These are phyloP conservation scores for Chrysolina oricalcia DNA, from an alignment of 2,888 invertebrate genomes.

Conservation along the genomic window DNA sequence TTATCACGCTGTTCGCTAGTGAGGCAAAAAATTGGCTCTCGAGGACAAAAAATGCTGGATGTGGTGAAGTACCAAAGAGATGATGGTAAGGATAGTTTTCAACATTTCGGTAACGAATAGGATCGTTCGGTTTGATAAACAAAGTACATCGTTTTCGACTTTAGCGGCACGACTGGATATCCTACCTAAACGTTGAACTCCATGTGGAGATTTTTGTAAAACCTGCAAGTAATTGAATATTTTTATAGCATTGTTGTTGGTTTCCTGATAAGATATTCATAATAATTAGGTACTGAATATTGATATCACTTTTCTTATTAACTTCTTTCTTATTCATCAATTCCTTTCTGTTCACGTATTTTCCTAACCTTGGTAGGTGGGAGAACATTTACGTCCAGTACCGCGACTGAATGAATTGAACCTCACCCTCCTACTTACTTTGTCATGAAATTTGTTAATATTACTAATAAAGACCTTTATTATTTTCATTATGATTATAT, in stretches of 20 bases:
- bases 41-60: not conserved
- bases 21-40: not conserved
- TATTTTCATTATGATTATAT: not conserved
- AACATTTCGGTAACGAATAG: not conserved
- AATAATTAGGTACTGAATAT: not conserved
- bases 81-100: not conserved
- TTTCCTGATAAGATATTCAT: not conserved
- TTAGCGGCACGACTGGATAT: not conserved
- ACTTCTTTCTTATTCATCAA: not conserved
- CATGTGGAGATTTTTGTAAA: not conserved
- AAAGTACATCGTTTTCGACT: not conserved
- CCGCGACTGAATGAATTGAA: not conserved
- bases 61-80: not conserved
- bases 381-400: not conserved
- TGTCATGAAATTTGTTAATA: not conserved
- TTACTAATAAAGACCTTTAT: not conserved
- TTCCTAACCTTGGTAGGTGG: not conserved
- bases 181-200: not conserved
- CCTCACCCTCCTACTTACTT: not conserved
- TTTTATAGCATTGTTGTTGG: not conserved
- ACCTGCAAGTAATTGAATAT: not conserved
- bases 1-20: not conserved
- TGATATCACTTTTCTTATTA: not conserved
- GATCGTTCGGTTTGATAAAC: not conserved
- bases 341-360: not conserved